Evolutionary conservation across 1,140 invertebrate genomes (phyloP).

Genomic region (Brachionus koreanus): DNA sequence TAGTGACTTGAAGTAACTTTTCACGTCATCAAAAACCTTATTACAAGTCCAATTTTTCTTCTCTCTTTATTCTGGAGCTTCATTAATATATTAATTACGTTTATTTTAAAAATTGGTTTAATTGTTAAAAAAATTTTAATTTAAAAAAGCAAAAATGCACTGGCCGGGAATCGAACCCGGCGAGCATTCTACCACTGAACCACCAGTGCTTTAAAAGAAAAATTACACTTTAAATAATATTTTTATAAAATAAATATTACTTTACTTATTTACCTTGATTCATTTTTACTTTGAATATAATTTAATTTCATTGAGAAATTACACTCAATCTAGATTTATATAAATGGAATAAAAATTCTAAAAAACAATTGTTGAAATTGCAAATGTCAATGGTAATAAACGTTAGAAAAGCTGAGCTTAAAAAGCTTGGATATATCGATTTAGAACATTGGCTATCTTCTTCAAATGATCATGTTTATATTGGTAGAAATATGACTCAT

Average conservation of each 20-base stretch:
- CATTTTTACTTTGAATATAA: not conserved
- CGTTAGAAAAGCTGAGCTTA: slow-evolving; percentile 22
- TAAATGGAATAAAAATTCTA: not conserved
- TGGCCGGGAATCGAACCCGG: not conserved
- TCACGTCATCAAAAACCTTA: too few relatives aligned
- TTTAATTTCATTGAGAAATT: not conserved
- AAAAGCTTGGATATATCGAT: slow-evolving; percentile 27
- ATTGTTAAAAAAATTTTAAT: not conserved
- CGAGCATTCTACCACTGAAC: not conserved
- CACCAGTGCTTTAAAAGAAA: too few relatives aligned
- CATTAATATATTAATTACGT: too few relatives aligned
- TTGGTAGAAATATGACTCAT: slow-evolving; percentile 37
- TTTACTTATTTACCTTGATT: not conserved
- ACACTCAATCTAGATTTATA: not conserved
- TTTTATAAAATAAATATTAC: too few relatives aligned
- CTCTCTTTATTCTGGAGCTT: too few relatives aligned
- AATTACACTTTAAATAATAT: too few relatives aligned
- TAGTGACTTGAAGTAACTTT: too few relatives aligned
- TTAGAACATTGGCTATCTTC: slow-evolving; percentile 21
- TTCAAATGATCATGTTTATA: slow-evolving; percentile 27
- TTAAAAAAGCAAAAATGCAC: not conserved
- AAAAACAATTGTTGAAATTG: not conserved
- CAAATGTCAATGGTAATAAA: slow-evolving; percentile 32
- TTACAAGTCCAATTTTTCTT: too few relatives aligned
- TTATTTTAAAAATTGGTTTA: not conserved